Percentiles rank a stretch among this genome's conserved stretches.
Conservation (phyloP, 2,888 invertebrate species). For the Zeuzera pyrina region DNA sequence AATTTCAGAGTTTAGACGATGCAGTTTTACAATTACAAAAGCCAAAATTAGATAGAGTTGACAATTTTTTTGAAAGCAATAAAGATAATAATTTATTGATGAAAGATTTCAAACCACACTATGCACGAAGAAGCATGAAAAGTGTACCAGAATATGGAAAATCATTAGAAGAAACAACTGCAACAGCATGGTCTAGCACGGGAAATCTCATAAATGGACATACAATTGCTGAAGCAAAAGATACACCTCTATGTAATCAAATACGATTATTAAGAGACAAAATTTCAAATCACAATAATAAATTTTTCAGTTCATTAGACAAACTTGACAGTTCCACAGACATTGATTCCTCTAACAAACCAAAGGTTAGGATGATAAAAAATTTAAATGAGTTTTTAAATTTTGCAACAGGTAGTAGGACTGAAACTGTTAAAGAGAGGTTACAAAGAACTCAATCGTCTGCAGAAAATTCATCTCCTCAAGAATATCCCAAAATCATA, state of each 20-base stretch:
- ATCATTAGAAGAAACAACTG: constrained; percentile 25
- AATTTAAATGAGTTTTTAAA: constrained; percentile 90
- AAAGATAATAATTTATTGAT: constrained; percentile 18
- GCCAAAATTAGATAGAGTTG: constrained; percentile 28
- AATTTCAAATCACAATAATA: constrained; percentile 60
- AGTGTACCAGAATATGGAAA: constrained; percentile 53
- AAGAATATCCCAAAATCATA: constrained; percentile 47
- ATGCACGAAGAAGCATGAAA: constrained; percentile 42
- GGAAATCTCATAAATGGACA: constrained; percentile 53
- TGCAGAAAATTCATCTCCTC: constrained; percentile 38
- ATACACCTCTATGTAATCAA: constrained; percentile 54
- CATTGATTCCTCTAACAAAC: constrained; percentile 45
- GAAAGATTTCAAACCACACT: constrained; percentile 33
- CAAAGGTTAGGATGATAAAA: constrained; percentile 75
- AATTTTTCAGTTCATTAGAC: constrained; percentile 73
- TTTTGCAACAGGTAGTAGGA: constrained; percentile 79
- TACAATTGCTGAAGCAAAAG: constrained; percentile 32
- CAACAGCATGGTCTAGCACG: constrained; percentile 38
- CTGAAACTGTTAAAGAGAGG: constrained; percentile 28
- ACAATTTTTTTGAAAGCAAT: constrained; percentile 24
- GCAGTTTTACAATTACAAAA: constrained; percentile 52
- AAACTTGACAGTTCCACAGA: constrained; percentile 57
- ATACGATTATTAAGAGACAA: constrained; percentile 52
- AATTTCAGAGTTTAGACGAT: constrained; percentile 80
- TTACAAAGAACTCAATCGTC: constrained; percentile 47